Base-by-base conservation (phyloP, 2,113 vertebrate species). In the Beaufortia kweichowensis region DNA sequence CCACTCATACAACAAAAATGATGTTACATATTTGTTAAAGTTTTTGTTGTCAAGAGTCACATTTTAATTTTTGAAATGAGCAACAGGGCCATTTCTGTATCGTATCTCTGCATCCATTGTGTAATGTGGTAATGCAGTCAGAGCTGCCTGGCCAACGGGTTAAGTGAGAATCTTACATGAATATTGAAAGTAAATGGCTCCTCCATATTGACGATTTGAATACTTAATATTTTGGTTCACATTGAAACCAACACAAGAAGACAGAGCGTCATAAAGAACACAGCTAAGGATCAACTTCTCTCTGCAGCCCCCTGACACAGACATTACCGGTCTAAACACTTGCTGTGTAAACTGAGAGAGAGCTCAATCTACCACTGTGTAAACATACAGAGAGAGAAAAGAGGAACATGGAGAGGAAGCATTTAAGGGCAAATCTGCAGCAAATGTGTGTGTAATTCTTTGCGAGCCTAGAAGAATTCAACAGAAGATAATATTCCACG, bases 351-450 rank as follows among this genome's bases (percentile, higher is more conserved):
- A 80, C 46, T 26, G 61, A 14, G 59, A 39, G 17, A 57, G 57
- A 48, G 29, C 46, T 48, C 55, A 24, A 43, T 80, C 31, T 53
- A 66, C 61, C 50, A 39, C 79, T 77, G 53, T 70, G 64, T 57
- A 77, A 77, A 81, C 46, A 75, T 57, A 28, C 26, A 57, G 28
- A 14, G 21, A 62, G 31, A 39, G 29, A 48, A 19, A 48, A 19
- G 21, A 29, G 31, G 21, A 65, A 64, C 28, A 46, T 17, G 15
- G 63, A 26, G 59, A 57, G 63, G 56, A 61, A 41, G 64, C 28
- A 1, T 68, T 48, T 76, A 26, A 64, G 35, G 48, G 56, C 35
- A 50, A n/a, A 2, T 33, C 31, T 31, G 55, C 24, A 60, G 29
- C 50, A 23, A 48, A 43, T 15, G 66, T 56, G 67, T 24, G 53